These are phyloP conservation scores for Decapterus maruadsi DNA, from an alignment of 2,797 vertebrate species.

Conservation along the genomic window DNA sequence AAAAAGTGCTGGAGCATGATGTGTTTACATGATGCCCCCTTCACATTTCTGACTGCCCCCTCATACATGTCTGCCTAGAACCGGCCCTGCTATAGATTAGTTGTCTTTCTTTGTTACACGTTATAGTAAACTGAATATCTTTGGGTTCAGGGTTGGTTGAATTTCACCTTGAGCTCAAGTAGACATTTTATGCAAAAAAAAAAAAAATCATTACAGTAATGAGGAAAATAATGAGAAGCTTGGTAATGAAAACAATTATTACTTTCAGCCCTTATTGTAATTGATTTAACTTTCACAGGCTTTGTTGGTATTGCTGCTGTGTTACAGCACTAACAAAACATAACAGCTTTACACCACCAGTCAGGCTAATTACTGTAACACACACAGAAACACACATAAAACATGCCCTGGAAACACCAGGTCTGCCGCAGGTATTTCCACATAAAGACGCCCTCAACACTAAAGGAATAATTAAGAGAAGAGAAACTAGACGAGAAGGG, in stretches of 20 bases:
- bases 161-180: background rate
- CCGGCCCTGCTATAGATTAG: too few species aligned
- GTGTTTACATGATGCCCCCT: too few species aligned
- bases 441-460: conserved; percentile 57
- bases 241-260: background rate
- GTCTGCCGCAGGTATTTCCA: conserved; percentile 77
- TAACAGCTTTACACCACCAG: conserved; percentile 43
- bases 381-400: conserved; percentile 62
- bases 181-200: background rate
- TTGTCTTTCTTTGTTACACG: background rate
- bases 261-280: background rate
- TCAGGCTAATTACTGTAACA: conserved; percentile 71
- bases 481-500: background rate
- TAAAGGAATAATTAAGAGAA: conserved; percentile 7
- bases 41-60: too few species aligned
- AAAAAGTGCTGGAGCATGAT: too few species aligned
- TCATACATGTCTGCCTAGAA: too few species aligned
- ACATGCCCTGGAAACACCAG: conserved; percentile 64
- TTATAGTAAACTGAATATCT: background rate
- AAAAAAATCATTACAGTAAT: background rate
- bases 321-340: conserved; percentile 29
- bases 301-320: conserved; percentile 4
- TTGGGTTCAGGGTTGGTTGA: background rate
- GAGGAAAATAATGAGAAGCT: background rate
- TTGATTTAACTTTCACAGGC: conserved; percentile 14